phyloP scores from a whole-genome alignment of 2,797 vertebrate genomes.

The Chanos chanos region DNA sequence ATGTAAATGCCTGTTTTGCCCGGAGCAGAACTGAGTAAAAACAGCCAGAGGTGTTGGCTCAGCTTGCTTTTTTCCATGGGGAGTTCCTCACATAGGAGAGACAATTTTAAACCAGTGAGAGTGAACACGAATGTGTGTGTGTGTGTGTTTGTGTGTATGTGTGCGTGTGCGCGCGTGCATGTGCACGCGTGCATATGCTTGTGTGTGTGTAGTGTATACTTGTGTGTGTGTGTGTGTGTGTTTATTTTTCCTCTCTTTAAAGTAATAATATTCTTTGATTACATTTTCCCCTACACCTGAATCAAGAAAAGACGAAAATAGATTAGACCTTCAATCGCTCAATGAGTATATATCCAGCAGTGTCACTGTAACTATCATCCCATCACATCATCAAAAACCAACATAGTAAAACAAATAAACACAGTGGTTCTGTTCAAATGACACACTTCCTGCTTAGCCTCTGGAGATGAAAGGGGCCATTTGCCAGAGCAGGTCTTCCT shows the following conservation, averaged over 20 bases:
- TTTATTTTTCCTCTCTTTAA: not conserved
- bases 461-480: no score
- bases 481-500: no score
- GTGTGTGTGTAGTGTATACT: not conserved
- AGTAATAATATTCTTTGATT: not conserved
- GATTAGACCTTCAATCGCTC: no score
- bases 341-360: no score
- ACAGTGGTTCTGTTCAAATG: no score
- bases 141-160: slow-evolving; percentile 39
- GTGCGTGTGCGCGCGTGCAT: slow-evolving; percentile 11
- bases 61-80: slow-evolving; percentile 66
- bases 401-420: no score
- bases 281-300: not conserved
- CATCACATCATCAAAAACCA: no score
- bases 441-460: no score
- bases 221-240: not conserved
- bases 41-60: slow-evolving; percentile 69
- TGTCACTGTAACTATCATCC: no score
- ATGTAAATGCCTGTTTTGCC: slow-evolving; percentile 69
- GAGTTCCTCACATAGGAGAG: slow-evolving; percentile 69
- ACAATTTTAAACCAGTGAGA: slow-evolving; percentile 52
- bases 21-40: slow-evolving; percentile 55
- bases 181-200: not conserved
- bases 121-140: slow-evolving; percentile 22
- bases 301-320: no score